Evolutionary conservation across 1,140 invertebrate genomes (phyloP).

Genomic region (Xylocopa sonorina): DNA sequence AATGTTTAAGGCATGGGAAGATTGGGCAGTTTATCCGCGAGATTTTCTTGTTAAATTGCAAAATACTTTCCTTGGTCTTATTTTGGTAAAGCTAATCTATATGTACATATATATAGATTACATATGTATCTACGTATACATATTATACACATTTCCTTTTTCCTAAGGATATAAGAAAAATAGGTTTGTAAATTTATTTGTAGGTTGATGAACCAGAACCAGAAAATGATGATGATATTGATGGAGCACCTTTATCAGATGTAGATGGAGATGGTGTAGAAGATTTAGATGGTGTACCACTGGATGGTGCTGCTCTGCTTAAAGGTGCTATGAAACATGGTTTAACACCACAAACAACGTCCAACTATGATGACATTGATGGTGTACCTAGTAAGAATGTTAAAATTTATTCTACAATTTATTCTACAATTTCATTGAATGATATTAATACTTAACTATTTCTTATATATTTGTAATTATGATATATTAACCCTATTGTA

Average conservation of each 20-base stretch:
- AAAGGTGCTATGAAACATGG: constrained; percentile 86
- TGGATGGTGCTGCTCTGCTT: constrained; percentile 91
- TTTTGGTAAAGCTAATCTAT: constrained; percentile 67
- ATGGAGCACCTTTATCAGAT: constrained; percentile 86
- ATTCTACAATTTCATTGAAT: constrained; percentile 6
- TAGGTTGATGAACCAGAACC: constrained; percentile 78
- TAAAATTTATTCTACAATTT: constrained; percentile 35
- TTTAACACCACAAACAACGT: constrained; percentile 77
- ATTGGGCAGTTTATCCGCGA: constrained; percentile 97
- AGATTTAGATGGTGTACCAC: constrained; percentile 90
- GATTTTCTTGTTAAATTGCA: constrained; percentile 96
- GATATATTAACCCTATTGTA: too few species aligned
- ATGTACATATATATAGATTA: too few species aligned
- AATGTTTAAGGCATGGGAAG: constrained; percentile 98
- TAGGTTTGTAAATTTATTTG: constrained; percentile 16
- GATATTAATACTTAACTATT: neutral
- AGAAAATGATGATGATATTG: constrained; percentile 84
- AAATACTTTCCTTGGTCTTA: constrained; percentile 93
- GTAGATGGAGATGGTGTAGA: constrained; percentile 84
- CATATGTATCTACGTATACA: too few species aligned
- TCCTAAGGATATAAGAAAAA: neutral
- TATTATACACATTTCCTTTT: too few species aligned
- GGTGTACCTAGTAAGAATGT: constrained; percentile 86
- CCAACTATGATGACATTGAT: constrained; percentile 87
- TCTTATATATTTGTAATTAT: constrained; percentile 1